Evolutionary conservation across 2,797 vertebrate species (phyloP), one percentile per base, ranked within the genome.

Genomic region (Manis crassicaudata): DNA sequence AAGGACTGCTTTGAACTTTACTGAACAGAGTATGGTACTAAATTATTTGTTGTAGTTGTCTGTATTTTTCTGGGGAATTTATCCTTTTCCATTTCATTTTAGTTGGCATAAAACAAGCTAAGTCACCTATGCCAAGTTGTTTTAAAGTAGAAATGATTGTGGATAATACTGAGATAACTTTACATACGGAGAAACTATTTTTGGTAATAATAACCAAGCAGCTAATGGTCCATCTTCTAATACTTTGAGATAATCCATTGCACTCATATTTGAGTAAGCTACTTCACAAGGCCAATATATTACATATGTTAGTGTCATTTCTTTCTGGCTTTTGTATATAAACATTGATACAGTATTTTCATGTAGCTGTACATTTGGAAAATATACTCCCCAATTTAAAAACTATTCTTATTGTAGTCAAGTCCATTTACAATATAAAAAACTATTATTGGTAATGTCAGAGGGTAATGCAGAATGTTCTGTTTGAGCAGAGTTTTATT

Each of bases 171-270:
- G 16, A 88, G 29, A 79, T 52, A 32, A 58, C 81, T 92, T 89
- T 90, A 40, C 50, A 77, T 6, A 72, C 2, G 40, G 18, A 56
- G 27, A 72, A 93, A 50, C 9, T 86, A 56, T 91, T 79, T 92
- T 90, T 92, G 87, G 23, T 50, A 83, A 73, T 82, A 94, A 83
- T 81, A 91, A 90, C 27, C 37, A 92, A 91, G 27, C 5, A 65
- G 20, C 63, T 94, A 96, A 75, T 88, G 63, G 32, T 73, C 62
- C 32, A 21, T 88, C 52, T 72, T 92, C 52, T 72, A 94, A 65
- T 67, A 68, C 21, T 89, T 72, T 67, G 63, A 92, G 79, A 83
- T 95, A 87, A 95, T 76, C 58, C 50, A 89, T 84, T 94, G 77
- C 37, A 72, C 52, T 88, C 76, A 67, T 25, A 72, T 88, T 81